Base-by-base conservation (phyloP, 2,888 invertebrate genomes). In the Eupithecia insigniata region DNA sequence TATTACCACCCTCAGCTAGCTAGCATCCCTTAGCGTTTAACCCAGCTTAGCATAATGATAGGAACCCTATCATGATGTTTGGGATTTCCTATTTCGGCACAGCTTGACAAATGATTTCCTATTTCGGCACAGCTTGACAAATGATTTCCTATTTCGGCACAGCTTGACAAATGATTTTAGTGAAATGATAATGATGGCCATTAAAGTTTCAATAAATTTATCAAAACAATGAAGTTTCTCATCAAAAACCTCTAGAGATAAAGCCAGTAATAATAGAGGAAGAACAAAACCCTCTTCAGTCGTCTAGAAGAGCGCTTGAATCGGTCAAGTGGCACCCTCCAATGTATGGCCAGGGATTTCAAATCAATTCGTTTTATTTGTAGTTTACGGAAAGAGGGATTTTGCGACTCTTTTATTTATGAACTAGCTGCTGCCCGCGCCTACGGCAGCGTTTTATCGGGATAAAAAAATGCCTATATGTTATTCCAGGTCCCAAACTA, bases 281-380 rank as follows among this genome's bases (percentile, higher is more conserved):
- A 71, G 74, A 74, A 74, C 74, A 71, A 78, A 77, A 73, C 71
- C 74, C 74, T 64, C 74, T 72, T 64, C 46, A 58, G 75, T 69
- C 69, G 61, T n/a, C 55, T 55, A 39, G 65, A 46, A 76, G 74
- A 55, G 73, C 69, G 28, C 76, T 78, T 67, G 18, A 68, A 67
- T 69, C 64, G 68, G 67, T 62, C 70, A 75, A 83, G 84, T 72
- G 80, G 55, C 55, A 14, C 79, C 76, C 78, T 73, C 36, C 64
- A 76, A 76, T 76, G 74, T 71, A 70, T 75, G 67, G 69, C 69
- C 76, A 76, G 72, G 74, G 76, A 79, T 71, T 67, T 60, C 71
- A 64, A 69, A 71, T 74, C 69, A 71, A 67, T 69, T 69, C 71
- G 69, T 74, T 73, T 71, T 71, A 66, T 74, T 66, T 69, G 60